phyloP scores from a whole-genome alignment of 2,113 vertebrate species.

The Colaptes auratus region DNA sequence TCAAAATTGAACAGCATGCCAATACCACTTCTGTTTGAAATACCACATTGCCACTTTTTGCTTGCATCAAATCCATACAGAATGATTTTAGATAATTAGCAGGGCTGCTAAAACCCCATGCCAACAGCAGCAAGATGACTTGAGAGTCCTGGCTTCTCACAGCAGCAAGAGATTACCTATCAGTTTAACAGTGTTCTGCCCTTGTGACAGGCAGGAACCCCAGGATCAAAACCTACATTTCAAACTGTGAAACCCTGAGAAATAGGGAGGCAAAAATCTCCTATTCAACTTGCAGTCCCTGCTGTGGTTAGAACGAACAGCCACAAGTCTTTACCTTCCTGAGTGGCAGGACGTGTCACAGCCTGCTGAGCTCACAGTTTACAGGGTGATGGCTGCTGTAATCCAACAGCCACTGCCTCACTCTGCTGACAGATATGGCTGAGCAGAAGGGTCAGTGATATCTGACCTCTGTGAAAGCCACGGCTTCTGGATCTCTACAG shows the following conservation, averaged over 20 bases:
- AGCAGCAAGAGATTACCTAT: neutral
- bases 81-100: neutral
- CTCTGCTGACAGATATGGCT: neutral
- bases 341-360: neutral
- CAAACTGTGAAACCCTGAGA: neutral
- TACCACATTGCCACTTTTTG: neutral
- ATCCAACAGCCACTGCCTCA: neutral
- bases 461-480: neutral
- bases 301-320: conserved; percentile 10
- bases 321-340: neutral
- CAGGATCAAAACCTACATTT: neutral
- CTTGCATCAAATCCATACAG: neutral
- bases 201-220: neutral
- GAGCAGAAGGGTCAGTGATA: neutral
- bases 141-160: neutral
- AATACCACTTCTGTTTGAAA: neutral
- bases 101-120: neutral
- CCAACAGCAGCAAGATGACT: neutral
- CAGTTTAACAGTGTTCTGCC: neutral
- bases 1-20: neutral
- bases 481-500: neutral
- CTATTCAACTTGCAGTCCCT: neutral
- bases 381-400: neutral
- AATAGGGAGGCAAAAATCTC: neutral
- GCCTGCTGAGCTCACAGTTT: neutral